Conservation (phyloP, 2,113 vertebrate species). For the Hippocampus mohnikei region DNA sequence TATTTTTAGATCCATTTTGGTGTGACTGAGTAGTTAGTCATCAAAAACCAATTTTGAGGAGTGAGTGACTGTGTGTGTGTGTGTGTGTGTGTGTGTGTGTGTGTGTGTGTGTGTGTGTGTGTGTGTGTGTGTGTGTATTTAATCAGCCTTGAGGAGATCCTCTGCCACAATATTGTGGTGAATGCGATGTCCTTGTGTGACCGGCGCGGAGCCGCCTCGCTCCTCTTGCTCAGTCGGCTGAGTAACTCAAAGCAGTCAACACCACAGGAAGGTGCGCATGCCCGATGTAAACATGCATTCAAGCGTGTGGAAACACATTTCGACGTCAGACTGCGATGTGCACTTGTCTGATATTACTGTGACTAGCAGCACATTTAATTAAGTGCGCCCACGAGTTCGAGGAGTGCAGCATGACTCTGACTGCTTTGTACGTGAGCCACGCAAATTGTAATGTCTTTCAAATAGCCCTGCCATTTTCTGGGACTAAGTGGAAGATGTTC, state of each 20-base stretch:
- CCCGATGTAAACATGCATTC: slow-evolving; percentile 2
- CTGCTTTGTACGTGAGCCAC: slow-evolving; percentile 35
- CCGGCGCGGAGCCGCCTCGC: slow-evolving; percentile 18
- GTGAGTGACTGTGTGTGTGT: slow-evolving; percentile 17
- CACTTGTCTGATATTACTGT: slow-evolving; percentile 41
- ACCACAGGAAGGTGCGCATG: slow-evolving; percentile 11
- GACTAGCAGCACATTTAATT: slow-evolving; percentile 64
- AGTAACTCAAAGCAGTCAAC: slow-evolving; percentile 13
- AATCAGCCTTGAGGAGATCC: slow-evolving; percentile 31
- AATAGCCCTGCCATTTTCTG: slow-evolving; percentile 32
- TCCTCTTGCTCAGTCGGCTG: slow-evolving; percentile 31
- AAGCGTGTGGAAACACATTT: slow-evolving; percentile 21
- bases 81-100: slow-evolving; percentile 16
- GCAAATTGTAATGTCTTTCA: slow-evolving; percentile 38
- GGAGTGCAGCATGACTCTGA: slow-evolving; percentile 38
- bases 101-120: slow-evolving; percentile 20
- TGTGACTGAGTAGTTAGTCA: slow-evolving; percentile 8
- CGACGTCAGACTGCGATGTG: slow-evolving; percentile 39
- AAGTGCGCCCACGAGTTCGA: slow-evolving; percentile 41
- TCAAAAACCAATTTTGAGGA: slow-evolving; percentile 5
- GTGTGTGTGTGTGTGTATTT: slow-evolving; percentile 16
- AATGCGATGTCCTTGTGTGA: slow-evolving; percentile 63
- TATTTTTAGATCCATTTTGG: not conserved
- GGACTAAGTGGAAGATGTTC: slow-evolving; percentile 29
- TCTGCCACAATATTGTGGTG: slow-evolving; percentile 42